Evolutionary conservation across 1,140 invertebrate species (phyloP), one percentile per base, ranked within the genome.

Genomic region (Camponotus floridanus): DNA sequence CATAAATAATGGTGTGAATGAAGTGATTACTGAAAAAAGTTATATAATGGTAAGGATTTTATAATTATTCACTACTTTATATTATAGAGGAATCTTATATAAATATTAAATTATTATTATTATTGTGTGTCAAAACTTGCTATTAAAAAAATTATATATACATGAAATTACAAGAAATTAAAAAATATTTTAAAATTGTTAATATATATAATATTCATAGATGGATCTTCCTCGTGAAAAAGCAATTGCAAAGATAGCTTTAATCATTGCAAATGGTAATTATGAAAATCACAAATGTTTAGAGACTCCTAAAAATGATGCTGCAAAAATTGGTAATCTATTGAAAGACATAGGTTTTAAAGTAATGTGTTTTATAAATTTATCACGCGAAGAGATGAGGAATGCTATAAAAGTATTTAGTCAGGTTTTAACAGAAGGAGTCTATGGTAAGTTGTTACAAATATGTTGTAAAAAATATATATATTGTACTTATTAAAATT

Each of bases 311-410:
- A 93, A 74, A 87, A 91, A 93, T 87, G 95, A 94, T 91, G 93
- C 92, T 80, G 91, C 87, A 13, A 91, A 86, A 71, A 92, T 95
- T 42, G 88, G 90, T 51, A 83, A 87, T 42, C 88, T 92, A 31
- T 92, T 95, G n/a, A 90, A 91, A 18, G 88, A 92, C 36, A 91
- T 94, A 76, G 91, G 91, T 86, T 94, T 95, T 87, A 88, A 94
- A 86, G 91, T 94, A n/a, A 93, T 94, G 67, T 92, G 91, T 51
- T 74, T 93, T 2, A 62, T 88, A 36, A 92, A 95, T 91, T 87
- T 94, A 21, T 92, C 90, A 2, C 73, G 90, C 31, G 18, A 70
- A 13, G 92, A 95, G 84, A 95, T 94, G 93, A 92, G 80, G 74
- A 94, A 93, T 87, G 92, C 91, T 8, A 91, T 94, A 13, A 79